Conservation (phyloP, 2,888 invertebrate genomes). For the Branchipolynoe longqiensis region DNA sequence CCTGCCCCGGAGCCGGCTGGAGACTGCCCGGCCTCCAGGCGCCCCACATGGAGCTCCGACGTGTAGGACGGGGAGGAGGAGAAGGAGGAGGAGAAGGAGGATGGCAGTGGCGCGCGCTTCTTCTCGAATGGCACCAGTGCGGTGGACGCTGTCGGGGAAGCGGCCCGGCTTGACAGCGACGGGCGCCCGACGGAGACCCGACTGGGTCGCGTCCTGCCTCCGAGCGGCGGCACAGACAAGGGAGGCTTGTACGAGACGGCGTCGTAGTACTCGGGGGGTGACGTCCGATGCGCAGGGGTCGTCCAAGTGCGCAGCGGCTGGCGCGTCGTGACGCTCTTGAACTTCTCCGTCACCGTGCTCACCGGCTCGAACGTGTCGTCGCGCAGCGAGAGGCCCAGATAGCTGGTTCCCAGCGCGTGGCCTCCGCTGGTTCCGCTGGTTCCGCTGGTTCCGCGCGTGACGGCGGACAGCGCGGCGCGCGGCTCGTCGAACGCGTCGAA, state of each 20-base stretch:
- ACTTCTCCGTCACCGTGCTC: conserved; percentile 43
- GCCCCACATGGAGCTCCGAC: no score
- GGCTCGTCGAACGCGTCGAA: neutral
- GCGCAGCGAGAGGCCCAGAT: no score
- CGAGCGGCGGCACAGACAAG: neutral
- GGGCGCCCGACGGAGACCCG: neutral
- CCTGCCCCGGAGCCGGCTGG: no score
- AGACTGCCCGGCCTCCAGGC: no score
- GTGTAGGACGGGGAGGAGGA: no score
- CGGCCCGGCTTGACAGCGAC: no score
- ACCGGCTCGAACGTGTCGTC: neutral
- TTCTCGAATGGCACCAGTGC: neutral
- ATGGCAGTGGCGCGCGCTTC: neutral
- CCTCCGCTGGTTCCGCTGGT: neutral
- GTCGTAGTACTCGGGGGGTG: neutral
- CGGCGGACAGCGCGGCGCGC: neutral
- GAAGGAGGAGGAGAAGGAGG: neutral
- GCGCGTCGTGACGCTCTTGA: conserved; percentile 21
- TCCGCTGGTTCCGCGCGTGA: neutral
- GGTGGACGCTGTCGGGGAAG: neutral
- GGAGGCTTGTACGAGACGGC: conserved; percentile 3
- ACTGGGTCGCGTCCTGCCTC: neutral
- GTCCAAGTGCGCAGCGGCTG: neutral
- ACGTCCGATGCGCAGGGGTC: neutral
- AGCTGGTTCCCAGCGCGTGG: neutral